Evolutionary conservation across 1,140 invertebrate genomes (phyloP).

Genomic region (Drosophila elegans): DNA sequence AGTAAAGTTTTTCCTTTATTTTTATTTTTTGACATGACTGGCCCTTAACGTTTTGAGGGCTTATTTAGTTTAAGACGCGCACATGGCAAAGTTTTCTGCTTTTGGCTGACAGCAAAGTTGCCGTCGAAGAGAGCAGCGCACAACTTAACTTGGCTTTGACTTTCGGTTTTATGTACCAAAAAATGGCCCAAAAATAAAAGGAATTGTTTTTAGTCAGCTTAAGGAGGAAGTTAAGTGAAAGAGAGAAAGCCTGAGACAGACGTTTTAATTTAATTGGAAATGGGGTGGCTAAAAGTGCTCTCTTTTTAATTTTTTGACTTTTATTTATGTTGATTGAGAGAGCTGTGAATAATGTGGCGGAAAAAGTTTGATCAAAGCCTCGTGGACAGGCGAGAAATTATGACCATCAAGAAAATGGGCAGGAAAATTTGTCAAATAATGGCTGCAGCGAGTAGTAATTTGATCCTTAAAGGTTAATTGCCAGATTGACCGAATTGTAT

Average conservation of each 20-base stretch:
- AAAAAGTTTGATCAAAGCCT: conserved; percentile 32
- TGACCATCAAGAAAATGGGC: not conserved
- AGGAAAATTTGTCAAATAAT: not conserved
- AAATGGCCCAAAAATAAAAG: conserved; percentile 6
- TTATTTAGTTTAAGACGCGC: conserved; percentile 22
- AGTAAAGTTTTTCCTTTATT: conserved; percentile 2
- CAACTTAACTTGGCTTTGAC: conserved; percentile 55
- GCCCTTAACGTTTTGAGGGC: conserved; percentile 10
- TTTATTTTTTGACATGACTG: conserved; percentile 12
- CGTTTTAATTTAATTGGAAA: conserved; percentile 42
- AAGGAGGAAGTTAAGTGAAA: conserved; percentile 24
- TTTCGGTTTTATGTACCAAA: conserved; percentile 36
- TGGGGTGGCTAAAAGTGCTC: not conserved
- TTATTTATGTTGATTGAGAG: conserved; percentile 25
- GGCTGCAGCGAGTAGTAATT: conserved; percentile 1
- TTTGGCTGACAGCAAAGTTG: conserved; percentile 29
- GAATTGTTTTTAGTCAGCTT: conserved; percentile 46
- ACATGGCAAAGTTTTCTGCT: conserved; percentile 17
- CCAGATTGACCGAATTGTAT: conserved; percentile 25
- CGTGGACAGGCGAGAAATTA: conserved; percentile 1
- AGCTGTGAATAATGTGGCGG: conserved; percentile 17
- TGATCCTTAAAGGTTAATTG: conserved; percentile 24
- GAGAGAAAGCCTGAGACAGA: conserved; percentile 4
- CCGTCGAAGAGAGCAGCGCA: conserved; percentile 24
- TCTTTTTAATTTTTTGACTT: not conserved